A percentile compares a stretch with the other conserved stretches of the same genome.
Conservation (phyloP, 1,140 invertebrate species). For the Drosophila suzukii region DNA sequence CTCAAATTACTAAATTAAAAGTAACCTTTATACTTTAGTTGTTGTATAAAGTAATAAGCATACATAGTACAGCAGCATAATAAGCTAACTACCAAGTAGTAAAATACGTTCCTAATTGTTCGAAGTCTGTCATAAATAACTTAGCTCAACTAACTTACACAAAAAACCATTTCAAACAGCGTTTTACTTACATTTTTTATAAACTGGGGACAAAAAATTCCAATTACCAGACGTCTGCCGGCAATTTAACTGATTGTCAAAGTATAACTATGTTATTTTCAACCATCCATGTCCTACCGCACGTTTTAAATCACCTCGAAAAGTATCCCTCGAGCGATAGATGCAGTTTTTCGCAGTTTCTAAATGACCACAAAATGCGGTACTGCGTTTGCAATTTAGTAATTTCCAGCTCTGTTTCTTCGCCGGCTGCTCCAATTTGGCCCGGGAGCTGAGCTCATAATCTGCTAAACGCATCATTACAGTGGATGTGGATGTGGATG, state of each 20-base stretch:
- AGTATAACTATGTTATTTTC: background rate
- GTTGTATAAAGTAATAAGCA: too few relatives aligned
- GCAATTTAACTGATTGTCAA: background rate
- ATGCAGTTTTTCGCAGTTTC: constrained; percentile 28
- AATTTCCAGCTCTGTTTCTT: background rate
- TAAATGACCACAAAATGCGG: constrained; percentile 72
- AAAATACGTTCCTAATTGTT: too few relatives aligned
- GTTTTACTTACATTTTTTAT: too few relatives aligned
- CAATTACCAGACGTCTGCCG: background rate
- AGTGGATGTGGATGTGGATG: constrained; percentile 3
- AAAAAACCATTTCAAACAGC: background rate
- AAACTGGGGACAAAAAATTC: background rate
- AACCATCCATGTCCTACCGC: constrained; percentile 4
- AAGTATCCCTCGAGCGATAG: background rate
- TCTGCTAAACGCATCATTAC: constrained; percentile 80
- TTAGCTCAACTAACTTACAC: background rate
- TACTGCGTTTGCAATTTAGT: constrained; percentile 5
- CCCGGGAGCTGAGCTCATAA: constrained; percentile 56
- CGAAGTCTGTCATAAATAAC: background rate
- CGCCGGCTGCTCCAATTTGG: constrained; percentile 61
- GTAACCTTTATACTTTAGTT: too few relatives aligned
- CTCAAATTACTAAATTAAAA: background rate
- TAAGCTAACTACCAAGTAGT: too few relatives aligned
- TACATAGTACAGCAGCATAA: too few relatives aligned
- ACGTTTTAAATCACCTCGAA: background rate